phyloP scores from a whole-genome alignment of 2,797 vertebrate genomes.

The Esox masquinongy region DNA sequence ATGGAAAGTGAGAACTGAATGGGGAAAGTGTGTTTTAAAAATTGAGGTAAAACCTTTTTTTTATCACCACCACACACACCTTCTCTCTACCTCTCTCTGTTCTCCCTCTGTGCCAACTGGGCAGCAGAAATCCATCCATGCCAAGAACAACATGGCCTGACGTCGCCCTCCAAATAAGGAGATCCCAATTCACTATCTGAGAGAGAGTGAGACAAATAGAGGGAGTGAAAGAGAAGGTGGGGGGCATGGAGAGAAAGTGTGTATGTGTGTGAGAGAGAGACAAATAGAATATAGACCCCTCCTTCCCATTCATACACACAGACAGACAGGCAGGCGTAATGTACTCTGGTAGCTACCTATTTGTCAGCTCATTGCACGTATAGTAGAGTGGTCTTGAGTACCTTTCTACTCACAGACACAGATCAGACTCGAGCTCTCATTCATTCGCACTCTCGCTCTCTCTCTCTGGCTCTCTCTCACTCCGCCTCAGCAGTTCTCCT shows the following conservation, averaged over 20 bases:
- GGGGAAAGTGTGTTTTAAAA: conserved; percentile 53
- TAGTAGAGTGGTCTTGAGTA: conserved; percentile 55
- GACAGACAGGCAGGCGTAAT: conserved; percentile 36
- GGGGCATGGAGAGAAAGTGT: conserved; percentile 22
- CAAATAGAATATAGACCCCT: conserved; percentile 44
- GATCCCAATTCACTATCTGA: conserved; percentile 48
- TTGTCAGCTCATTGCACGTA: conserved; percentile 68
- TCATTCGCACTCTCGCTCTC: conserved; percentile 69
- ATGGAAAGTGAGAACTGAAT: conserved; percentile 57
- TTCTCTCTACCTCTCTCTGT: conserved; percentile 29
- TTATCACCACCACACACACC: conserved; percentile 34
- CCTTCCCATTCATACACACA: conserved; percentile 66
- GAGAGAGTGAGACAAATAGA: conserved; percentile 25
- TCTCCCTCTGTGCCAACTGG: conserved; percentile 61
- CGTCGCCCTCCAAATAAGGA: conserved; percentile 66
- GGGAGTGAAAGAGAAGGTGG: conserved; percentile 45
- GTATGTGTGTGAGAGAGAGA: conserved; percentile 5
- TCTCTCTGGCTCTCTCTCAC: conserved; percentile 47
- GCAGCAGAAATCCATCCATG: conserved; percentile 40
- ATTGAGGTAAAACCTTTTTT: conserved; percentile 10
- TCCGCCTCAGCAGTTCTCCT: conserved; percentile 15
- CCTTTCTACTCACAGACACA: conserved; percentile 48
- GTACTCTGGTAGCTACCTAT: conserved; percentile 69
- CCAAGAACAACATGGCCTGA: conserved; percentile 65
- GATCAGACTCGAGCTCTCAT: conserved; percentile 45